Evolutionary conservation across 2,888 invertebrate species (phyloP).

Genomic region (Melanchra persicariae): DNA sequence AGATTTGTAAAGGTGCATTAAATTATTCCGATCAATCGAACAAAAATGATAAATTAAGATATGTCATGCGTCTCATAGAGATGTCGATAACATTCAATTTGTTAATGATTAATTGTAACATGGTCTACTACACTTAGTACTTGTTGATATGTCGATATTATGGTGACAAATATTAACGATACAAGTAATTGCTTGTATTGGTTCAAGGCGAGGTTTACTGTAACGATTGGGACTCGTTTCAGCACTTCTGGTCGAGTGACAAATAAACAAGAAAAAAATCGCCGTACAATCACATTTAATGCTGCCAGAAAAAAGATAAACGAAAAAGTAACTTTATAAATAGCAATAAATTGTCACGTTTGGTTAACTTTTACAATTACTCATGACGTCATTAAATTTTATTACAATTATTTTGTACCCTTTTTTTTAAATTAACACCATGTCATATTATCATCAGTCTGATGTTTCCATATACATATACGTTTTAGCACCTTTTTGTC

Average conservation of each 20-base stretch:
- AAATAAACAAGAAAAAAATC: neutral
- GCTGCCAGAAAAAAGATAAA: neutral
- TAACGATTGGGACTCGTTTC: slow-evolving; percentile 19
- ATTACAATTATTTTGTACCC: neutral
- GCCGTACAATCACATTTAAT: neutral
- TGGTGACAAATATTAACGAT: slow-evolving; percentile 68
- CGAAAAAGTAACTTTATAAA: neutral
- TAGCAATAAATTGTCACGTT: neutral
- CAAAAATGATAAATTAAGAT: slow-evolving; percentile 77
- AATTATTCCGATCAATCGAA: slow-evolving; percentile 77
- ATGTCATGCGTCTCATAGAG: slow-evolving; percentile 67
- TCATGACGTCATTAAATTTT: slow-evolving; percentile 16
- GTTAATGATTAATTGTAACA: slow-evolving; percentile 74
- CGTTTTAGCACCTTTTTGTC: slow-evolving; percentile 43
- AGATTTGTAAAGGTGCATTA: slow-evolving; percentile 69
- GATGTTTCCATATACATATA: slow-evolving; percentile 11
- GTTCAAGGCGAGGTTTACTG: slow-evolving; percentile 54
- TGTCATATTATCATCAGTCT: slow-evolving; percentile 1
- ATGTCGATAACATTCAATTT: slow-evolving; percentile 76
- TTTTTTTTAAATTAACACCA: slow-evolving; percentile 38
- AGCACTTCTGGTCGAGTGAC: neutral
- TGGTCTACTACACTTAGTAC: slow-evolving; percentile 66
- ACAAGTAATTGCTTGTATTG: slow-evolving; percentile 47
- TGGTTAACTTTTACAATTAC: neutral
- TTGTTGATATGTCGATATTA: slow-evolving; percentile 65